Evolutionary conservation across 2,113 vertebrate species (phyloP), one percentile per base, ranked within the genome.

Genomic region (Symphodus melops): DNA sequence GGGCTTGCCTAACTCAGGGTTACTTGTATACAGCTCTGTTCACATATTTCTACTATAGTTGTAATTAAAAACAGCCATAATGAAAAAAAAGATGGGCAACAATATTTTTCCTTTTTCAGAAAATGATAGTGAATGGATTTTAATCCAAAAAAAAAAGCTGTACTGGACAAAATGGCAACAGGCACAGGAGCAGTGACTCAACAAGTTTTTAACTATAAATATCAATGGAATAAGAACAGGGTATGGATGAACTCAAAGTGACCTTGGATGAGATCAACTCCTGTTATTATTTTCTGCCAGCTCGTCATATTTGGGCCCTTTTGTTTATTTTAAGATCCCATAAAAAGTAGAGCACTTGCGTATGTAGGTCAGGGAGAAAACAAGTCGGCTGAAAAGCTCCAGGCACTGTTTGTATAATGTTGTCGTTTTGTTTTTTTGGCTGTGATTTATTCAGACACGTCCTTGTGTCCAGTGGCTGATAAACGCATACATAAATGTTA

Each of bases 281-380:
- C 8, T 52, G 25, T 77, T 20, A n/a, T 52, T 33, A 49, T 70
- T 3, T 68, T 55, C 1, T 49, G 6, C 12, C 9, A 74, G 39
- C 21, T 17, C 5, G 39, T 56, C 41, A 72, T 56, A 46, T 64
- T 67, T 14, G 66, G 3, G 25, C 19, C 21, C 33, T 44, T 76
- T 54, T 65, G 46, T 65, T 61, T 77, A 61, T 72, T 80, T 72
- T 54, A 57, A 54, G 49, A 73, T 23, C 36, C 25, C 19, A 41
- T 41, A 36, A 66, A 72, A 66, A 72, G 62, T 14, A 23, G 64
- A 59, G 67, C 59, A 44, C 55, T 67, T 36, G 28, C 12, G 39
- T 83, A 88, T 84, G 72, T 87, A 86, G 86, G 88, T 84, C 84
- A 82, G 14, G 46, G 58, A 55, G 64, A 69, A 82, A 75, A 77